phyloP scores from a whole-genome alignment of 1,140 invertebrate genomes.

The Ectropis grisescens region DNA sequence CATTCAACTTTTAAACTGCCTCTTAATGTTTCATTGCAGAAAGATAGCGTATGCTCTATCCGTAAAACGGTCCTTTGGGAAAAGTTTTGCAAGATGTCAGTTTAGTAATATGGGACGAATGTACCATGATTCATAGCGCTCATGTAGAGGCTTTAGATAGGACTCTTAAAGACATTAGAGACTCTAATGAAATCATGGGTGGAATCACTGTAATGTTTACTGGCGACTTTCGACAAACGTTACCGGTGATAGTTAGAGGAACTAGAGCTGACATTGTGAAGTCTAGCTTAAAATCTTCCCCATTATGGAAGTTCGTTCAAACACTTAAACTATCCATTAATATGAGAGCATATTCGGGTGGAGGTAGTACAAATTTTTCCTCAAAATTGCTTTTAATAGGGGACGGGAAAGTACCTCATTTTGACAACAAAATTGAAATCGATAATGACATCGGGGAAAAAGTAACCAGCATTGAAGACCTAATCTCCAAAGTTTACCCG shows the following conservation, averaged over 20 bases:
- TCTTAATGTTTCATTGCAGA: constrained; percentile 6
- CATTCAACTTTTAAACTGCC: not conserved
- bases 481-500: constrained; percentile 11
- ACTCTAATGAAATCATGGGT: constrained; percentile 5
- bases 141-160: constrained; percentile 26
- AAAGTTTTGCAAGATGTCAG: constrained; percentile 36
- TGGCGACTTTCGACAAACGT: constrained; percentile 56
- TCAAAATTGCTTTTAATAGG: too few relatives aligned
- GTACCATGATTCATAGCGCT: constrained; percentile 7
- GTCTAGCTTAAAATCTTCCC: constrained; percentile 9
- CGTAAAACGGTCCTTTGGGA: too few relatives aligned
- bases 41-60: too few relatives aligned
- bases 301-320: constrained; percentile 4
- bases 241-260: constrained; percentile 44
- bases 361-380: constrained; percentile 10
- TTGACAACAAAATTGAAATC: constrained; percentile 18
- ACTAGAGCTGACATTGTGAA: constrained; percentile 21
- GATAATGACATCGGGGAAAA: constrained; percentile 14
- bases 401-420: constrained; percentile 14
- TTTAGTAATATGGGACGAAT: constrained; percentile 29
- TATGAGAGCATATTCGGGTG: constrained; percentile 4
- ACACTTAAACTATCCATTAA: constrained; percentile 8
- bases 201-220: constrained; percentile 16
- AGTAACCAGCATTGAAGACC: constrained; percentile 15
- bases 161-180: constrained; percentile 35